Conservation (phyloP, 1,140 invertebrate genomes). For the Venustaconcha ellipsiformis region DNA sequence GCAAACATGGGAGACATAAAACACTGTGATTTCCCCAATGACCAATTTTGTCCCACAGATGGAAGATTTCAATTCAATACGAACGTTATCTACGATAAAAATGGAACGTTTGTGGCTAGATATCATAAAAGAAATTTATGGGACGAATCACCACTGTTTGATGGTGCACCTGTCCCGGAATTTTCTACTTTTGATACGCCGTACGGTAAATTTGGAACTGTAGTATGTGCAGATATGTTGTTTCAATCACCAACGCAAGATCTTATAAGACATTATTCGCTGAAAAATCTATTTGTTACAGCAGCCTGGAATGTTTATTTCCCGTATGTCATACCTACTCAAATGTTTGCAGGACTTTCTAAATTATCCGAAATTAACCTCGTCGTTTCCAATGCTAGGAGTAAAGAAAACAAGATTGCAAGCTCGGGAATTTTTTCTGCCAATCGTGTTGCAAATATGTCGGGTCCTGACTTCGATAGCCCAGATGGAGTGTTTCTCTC, state of each 20-base stretch:
- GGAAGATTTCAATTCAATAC: constrained; percentile 78
- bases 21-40: constrained; percentile 66
- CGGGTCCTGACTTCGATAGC: constrained; percentile 9
- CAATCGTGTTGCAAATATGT: neutral
- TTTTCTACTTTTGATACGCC: constrained; percentile 74
- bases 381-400: constrained; percentile 19
- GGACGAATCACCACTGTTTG: constrained; percentile 71
- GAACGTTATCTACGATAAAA: constrained; percentile 79
- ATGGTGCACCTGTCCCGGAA: constrained; percentile 56
- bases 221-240: constrained; percentile 84
- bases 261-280: constrained; percentile 68
- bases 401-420: constrained; percentile 14
- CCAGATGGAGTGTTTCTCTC: constrained; percentile 11
- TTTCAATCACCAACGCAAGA: constrained; percentile 74
- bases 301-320: constrained; percentile 75
- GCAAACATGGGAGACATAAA: constrained; percentile 79
- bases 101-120: constrained; percentile 73
- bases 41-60: constrained; percentile 70
- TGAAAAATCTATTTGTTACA: constrained; percentile 78
- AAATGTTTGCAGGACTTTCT: constrained; percentile 27
- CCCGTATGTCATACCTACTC: constrained; percentile 22
- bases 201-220: constrained; percentile 82
- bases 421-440: constrained; percentile 28
- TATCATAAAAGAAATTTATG: constrained; percentile 80
- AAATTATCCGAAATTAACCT: constrained; percentile 23